A percentile compares a stretch with the other conserved stretches of the same genome.
Conservation (phyloP, 2,888 invertebrate genomes). For the Apocheima hispidaria region DNA sequence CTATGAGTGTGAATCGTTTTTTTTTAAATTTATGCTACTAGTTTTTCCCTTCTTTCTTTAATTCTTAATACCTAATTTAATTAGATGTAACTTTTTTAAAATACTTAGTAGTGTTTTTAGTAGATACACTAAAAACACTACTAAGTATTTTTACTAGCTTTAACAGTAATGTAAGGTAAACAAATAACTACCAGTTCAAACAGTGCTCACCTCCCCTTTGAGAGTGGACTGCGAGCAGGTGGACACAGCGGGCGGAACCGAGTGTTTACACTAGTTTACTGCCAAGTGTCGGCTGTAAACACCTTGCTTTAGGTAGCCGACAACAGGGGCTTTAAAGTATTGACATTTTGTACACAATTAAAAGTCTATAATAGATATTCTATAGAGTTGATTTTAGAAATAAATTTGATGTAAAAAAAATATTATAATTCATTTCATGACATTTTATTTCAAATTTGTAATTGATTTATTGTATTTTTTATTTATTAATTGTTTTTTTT, state of each 20-base stretch:
- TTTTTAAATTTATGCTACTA: too few species aligned
- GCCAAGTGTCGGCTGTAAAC: slow-evolving; percentile 57
- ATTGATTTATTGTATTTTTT: too few species aligned
- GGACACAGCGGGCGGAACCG: slow-evolving; percentile 77
- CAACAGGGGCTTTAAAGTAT: slow-evolving; percentile 12
- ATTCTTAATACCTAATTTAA: too few species aligned
- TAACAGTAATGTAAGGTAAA: slow-evolving; percentile 1
- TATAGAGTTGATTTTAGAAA: background rate
- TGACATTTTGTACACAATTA: slow-evolving; percentile 3
- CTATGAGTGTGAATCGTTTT: too few species aligned
- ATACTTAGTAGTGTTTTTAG: too few species aligned
- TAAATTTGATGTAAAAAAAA: too few species aligned
- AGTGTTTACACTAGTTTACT: slow-evolving; percentile 70
- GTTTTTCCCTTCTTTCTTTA: too few species aligned
- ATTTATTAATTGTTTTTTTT: too few species aligned
- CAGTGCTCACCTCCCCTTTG: slow-evolving; percentile 40
- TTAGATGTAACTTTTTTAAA: too few species aligned
- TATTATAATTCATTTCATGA: too few species aligned
- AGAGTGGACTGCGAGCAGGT: slow-evolving; percentile 59
- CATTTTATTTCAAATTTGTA: too few species aligned
- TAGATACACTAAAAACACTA: too few species aligned
- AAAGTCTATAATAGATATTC: background rate
- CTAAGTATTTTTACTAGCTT: background rate
- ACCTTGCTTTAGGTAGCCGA: slow-evolving; percentile 47
- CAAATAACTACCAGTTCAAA: slow-evolving; percentile 14